phyloP scores from a whole-genome alignment of 2,113 vertebrate genomes.

The Casuarius casuarius region DNA sequence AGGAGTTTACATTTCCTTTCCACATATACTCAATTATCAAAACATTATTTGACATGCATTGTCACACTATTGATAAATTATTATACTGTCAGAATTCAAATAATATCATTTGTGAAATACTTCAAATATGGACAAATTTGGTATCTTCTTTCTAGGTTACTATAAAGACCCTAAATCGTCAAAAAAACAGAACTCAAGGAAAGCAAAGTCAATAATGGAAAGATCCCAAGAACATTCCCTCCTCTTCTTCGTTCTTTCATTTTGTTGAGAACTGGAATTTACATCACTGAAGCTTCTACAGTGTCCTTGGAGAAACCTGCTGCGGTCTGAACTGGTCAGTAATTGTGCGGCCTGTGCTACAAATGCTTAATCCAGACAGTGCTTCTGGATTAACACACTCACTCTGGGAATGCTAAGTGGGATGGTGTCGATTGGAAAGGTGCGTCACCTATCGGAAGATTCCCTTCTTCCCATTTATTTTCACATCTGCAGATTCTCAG shows the following conservation, averaged over 20 bases:
- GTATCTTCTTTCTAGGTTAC: background rate
- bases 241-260: conserved; percentile 58
- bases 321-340: background rate
- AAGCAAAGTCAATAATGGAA: background rate
- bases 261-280: conserved; percentile 83
- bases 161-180: background rate
- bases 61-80: background rate
- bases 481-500: background rate
- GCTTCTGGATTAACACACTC: background rate
- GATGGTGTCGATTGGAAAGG: background rate
- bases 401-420: background rate
- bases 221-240: background rate
- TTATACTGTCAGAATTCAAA: background rate
- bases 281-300: conserved; percentile 73
- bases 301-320: conserved; percentile 15
- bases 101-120: background rate
- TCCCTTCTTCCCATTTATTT: background rate
- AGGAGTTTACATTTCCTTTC: background rate
- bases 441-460: background rate
- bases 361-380: background rate
- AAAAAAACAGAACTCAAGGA: background rate
- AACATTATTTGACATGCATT: background rate
- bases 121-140: background rate
- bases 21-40: background rate
- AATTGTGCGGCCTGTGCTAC: background rate